Base-by-base conservation (phyloP, 2,113 vertebrate species). In the Rhadina sibilatrix region DNA sequence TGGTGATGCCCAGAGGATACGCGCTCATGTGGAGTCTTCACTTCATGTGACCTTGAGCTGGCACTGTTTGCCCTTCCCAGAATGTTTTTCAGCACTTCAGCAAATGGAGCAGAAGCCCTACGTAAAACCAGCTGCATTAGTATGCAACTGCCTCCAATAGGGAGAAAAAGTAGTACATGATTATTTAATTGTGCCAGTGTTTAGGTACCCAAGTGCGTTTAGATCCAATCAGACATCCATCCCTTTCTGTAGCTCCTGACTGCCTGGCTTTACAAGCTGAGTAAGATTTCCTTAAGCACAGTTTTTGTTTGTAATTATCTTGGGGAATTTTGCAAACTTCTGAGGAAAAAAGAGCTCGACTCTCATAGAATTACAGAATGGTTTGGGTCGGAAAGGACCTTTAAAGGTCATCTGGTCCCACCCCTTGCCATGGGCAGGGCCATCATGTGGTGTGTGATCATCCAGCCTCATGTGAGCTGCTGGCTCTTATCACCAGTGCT, bases 51-150 rank as follows among this genome's bases (percentile, higher is more conserved):
- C 89, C 91, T 96, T 89, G 83, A 77, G 80, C 83, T 77, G 76
- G n/a, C 71, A 31, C 53, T 64, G 50, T 72, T 88, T 76, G 69
- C 56, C 79, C 89, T 90, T 83, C 76, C 57, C 66, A 23, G 37
- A 46, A 35, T 74, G 57, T 93, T 95, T 94, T 92, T 16, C 78
- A 92, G 37, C 76, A 64, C 53, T 90, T 76, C 33, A 72, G 83
- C 76, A 90, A 90, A 68, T 12, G 63, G 49, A 96, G 79, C 86
- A 90, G 91, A 80, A 93, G 83, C 57, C 83, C n/a, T 64, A 3
- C 3, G 8, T 80, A 65, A 79, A 89, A 72, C 44, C 79, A 69
- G 24, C 68, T 61, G 3, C 79, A 44, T 28, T 63, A 63, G 40
- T 28, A 60, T 25, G 28, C 22, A 72, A 16, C 59, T 65, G 31